Conservation (phyloP, 2,888 invertebrate species). For the Hydrotaea diabolus region DNA sequence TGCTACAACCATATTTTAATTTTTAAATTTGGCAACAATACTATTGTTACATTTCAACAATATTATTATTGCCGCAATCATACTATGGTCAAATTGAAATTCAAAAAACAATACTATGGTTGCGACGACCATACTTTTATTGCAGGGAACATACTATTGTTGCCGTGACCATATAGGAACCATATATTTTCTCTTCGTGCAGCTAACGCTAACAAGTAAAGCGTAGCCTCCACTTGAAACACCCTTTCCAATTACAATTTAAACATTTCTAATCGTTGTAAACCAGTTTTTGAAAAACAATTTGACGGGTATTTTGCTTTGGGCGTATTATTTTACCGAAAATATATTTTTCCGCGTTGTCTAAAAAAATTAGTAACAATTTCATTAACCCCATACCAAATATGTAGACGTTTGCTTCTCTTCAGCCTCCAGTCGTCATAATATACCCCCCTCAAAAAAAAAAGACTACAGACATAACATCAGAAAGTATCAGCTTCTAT, state of each 20-base stretch:
- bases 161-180: no score
- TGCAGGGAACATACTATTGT: no score
- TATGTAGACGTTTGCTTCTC: background rate
- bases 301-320: background rate
- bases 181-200: no score
- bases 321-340: background rate
- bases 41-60: no score
- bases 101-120: no score
- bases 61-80: no score
- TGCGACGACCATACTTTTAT: no score
- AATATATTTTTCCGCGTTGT: background rate
- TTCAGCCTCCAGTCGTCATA: background rate
- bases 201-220: no score
- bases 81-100: no score
- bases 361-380: constrained; percentile 23
- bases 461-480: background rate
- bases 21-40: no score
- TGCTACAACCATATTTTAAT: no score
- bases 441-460: constrained; percentile 5
- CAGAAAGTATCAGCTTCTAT: constrained; percentile 19
- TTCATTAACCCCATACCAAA: constrained; percentile 8
- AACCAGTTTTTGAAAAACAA: background rate
- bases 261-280: no score
- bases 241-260: background rate
- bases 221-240: background rate